Evolutionary conservation across 37 sponge, comb jelly and placozoan genomes (phyloP).

Genomic region (Oscarella lobularis): DNA sequence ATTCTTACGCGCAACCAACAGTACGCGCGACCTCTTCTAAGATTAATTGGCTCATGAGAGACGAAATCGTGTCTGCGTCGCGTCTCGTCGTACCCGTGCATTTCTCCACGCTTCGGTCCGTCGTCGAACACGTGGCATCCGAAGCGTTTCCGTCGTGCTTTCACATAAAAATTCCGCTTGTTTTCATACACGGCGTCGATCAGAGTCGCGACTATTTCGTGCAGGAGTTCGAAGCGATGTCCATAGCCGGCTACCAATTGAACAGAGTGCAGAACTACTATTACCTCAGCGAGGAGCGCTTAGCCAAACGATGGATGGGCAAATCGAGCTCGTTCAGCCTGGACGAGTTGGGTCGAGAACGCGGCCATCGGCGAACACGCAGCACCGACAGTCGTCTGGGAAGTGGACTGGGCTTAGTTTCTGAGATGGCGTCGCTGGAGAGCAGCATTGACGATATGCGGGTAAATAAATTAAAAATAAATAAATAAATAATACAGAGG

Average conservation of each 20-base stretch:
- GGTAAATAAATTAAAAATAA: too few relatives aligned
- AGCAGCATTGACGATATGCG: too few relatives aligned
- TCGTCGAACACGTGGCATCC: not conserved
- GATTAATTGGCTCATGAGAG: not conserved
- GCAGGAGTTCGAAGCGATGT: not conserved
- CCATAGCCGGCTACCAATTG: not conserved
- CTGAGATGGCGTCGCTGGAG: too few relatives aligned
- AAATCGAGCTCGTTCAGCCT: too few relatives aligned
- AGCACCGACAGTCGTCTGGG: too few relatives aligned
- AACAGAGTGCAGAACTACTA: not conserved
- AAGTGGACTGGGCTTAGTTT: too few relatives aligned
- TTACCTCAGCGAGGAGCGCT: conserved; percentile 4
- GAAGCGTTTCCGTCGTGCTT: not conserved
- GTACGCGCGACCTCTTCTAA: too few relatives aligned
- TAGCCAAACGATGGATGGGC: too few relatives aligned
- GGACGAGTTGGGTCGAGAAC: too few relatives aligned
- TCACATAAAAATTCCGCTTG: not conserved
- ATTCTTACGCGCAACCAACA: too few relatives aligned
- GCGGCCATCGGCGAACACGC: too few relatives aligned
- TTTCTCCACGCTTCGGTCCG: not conserved
- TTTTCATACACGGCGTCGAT: not conserved
- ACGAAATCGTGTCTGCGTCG: not conserved
- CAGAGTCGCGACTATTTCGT: not conserved
- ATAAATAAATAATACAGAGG: too few relatives aligned
- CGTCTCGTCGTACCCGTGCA: not conserved